Base-by-base conservation (phyloP, 2,113 vertebrate genomes). In the Tretioscincus oriximinensis region DNA sequence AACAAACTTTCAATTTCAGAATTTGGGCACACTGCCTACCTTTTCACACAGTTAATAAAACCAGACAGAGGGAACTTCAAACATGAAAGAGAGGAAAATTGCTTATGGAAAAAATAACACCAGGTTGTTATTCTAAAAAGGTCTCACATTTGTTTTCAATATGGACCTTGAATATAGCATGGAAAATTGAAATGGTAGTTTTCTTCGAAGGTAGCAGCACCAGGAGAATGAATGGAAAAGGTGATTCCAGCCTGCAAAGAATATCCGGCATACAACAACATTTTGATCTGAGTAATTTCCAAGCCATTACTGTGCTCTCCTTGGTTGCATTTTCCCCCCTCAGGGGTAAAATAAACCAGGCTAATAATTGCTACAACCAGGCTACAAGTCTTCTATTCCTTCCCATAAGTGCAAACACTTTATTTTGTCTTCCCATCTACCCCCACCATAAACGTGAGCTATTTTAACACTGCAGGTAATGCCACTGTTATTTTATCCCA, bases 121-220 rank as follows among this genome's bases (percentile, higher is more conserved):
- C 85, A 75, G 82, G 61, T 83, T 95, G 85, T 94, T 96, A 90
- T 94, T 92, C 84, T 91, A 93, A 90, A 90, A 89, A 91, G 67
- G 75, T 86, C 75, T 90, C 89, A 92, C 93, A 95, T 95, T 96
- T 95, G 93, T 94, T 95, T 95, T 84, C 84, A 94, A 93, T 95
- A 94, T 85, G 84, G 78, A 84, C 77, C 67, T 90, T 91, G 84
- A 93, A 88, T 91, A 88, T 26, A 9, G 74, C 80, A 85, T 88
- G 90, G 84, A 94, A 91, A 90, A 93, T 20, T 90, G 82, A 93
- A 94, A 90, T 81, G 87, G 82, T 85, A 85, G 86, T 80, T 92
- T 92, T 93, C 78, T 93, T 90, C 84, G 7, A 89, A 85, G 31
- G 63, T 70, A 84, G 20, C 28, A 76, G 68, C 35, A 81, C 77